Conservation (phyloP, 2,113 vertebrate species). For the Clarias magur region DNA sequence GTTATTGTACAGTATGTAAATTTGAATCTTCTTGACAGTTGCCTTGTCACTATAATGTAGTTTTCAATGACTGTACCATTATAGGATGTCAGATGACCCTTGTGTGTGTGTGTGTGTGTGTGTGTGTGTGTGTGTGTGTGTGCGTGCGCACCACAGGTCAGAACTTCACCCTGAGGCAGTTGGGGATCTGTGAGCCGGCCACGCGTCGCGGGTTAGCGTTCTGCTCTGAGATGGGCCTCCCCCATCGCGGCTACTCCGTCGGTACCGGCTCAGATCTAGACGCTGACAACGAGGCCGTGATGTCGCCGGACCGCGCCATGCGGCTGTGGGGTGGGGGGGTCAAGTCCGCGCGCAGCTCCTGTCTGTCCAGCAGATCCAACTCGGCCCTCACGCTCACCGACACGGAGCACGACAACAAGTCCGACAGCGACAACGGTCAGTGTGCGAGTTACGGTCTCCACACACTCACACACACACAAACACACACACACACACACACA, state of each 20-base stretch:
- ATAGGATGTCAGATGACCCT: not conserved
- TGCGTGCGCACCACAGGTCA: conserved; percentile 77
- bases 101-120: conserved; percentile 37
- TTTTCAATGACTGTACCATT: not conserved
- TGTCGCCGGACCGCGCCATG: conserved; percentile 96
- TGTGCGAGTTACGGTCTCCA: conserved; percentile 27
- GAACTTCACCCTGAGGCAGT: conserved; percentile 95
- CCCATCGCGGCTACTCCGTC: conserved; percentile 92
- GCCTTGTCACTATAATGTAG: not conserved
- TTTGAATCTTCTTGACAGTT: not conserved
- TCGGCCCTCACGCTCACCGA: conserved; percentile 96
- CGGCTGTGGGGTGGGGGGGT: conserved; percentile 91
- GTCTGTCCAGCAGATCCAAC: conserved; percentile 97
- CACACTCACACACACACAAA: conserved; percentile 3
- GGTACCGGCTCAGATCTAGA: conserved; percentile 88
- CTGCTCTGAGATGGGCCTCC: conserved; percentile 95
- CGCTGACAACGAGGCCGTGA: conserved; percentile 87
- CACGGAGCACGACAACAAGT: conserved; percentile 98
- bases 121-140: conserved; percentile 16
- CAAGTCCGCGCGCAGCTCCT: conserved; percentile 93
- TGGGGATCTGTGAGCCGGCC: conserved; percentile 95
- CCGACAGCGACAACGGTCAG: conserved; percentile 97
- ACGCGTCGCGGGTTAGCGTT: conserved; percentile 91
- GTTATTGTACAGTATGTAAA: not conserved
- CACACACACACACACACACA: not conserved